Evolutionary conservation across 2,888 invertebrate species (phyloP), one percentile per base, ranked within the genome.

Genomic region (Euplagia quadripunctaria): DNA sequence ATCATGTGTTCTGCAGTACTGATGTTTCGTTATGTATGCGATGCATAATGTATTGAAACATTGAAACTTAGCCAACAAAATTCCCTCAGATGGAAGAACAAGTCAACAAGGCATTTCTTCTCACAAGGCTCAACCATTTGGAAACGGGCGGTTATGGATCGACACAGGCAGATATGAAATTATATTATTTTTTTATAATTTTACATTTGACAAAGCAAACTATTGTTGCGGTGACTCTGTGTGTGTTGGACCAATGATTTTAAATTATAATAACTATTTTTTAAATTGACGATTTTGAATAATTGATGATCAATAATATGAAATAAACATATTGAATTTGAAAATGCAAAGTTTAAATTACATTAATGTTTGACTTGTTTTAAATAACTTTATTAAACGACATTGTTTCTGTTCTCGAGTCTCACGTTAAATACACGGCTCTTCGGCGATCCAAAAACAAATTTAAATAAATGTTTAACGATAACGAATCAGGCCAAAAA

Each of bases 31-130:
- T 67, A 67, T 67, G 72, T 73, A 61, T 67, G 67, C 55, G 14
- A 64, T 75, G 75, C 71, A 72, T 77, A 72, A 65, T 74, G 69
- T 68, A 71, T 71, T 4, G 7, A 61, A 61, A 51, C 70, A 51
- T 82, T 81, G 78, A 80, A 72, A 71, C 73, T n/a, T 49, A 76
- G 80, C 82, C 82, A 81, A 79, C 64, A 66, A 64, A 64, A 64
- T 31, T 68, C 64, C 64, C 12, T 68, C 11, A 52, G 58, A 64
- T 72, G 64, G 70, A 67, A 42, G 12, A 52, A 64, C 55, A 64
- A 64, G 43, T 72, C n/a, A n/a, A n/a, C n/a, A n/a, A n/a, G 52
- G 42, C 51, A 72, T 31, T 31, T 31, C 31, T 31, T 31, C 31
- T 31, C 31, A 31, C 2, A 31, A 31, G 31, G 31, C 31, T 31